Evolutionary conservation across 1,140 invertebrate genomes (phyloP).

Genomic region (Pseudomyrmex pallidus): DNA sequence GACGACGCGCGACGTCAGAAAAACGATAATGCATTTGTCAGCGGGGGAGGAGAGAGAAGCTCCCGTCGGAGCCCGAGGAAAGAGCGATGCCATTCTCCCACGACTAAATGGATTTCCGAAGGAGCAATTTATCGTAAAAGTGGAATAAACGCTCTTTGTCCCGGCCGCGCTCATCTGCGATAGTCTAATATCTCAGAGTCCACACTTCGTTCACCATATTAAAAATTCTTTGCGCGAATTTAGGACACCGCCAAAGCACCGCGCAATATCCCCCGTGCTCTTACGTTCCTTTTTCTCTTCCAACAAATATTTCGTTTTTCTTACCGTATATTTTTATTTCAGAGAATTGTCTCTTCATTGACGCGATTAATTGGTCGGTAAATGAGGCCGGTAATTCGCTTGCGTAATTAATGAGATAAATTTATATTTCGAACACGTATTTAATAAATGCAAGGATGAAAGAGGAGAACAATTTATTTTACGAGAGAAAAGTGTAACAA

Average conservation of each 20-base stretch:
- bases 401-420: not conserved
- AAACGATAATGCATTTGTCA: conserved; percentile 58
- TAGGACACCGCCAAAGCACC: not conserved
- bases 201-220: conserved; percentile 13
- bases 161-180: not conserved
- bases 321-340: not conserved
- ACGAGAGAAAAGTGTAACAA: not conserved
- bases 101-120: conserved; percentile 61
- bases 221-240: conserved; percentile 26
- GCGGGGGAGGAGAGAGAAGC: too few species aligned
- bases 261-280: not conserved
- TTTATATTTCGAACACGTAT: conserved; percentile 5
- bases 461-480: not conserved
- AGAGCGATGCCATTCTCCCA: conserved; percentile 12
- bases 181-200: conserved; percentile 15
- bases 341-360: not conserved
- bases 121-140: conserved; percentile 60
- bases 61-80: not conserved
- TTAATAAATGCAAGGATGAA: not conserved
- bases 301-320: conserved; percentile 9
- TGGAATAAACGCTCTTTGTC: conserved; percentile 41
- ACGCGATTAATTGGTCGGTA: conserved; percentile 1
- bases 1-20: conserved; percentile 21
- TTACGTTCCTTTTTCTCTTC: not conserved
- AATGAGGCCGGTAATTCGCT: not conserved